Conservation (phyloP, 2,888 invertebrate genomes). For the Argynnis bischoffii region DNA sequence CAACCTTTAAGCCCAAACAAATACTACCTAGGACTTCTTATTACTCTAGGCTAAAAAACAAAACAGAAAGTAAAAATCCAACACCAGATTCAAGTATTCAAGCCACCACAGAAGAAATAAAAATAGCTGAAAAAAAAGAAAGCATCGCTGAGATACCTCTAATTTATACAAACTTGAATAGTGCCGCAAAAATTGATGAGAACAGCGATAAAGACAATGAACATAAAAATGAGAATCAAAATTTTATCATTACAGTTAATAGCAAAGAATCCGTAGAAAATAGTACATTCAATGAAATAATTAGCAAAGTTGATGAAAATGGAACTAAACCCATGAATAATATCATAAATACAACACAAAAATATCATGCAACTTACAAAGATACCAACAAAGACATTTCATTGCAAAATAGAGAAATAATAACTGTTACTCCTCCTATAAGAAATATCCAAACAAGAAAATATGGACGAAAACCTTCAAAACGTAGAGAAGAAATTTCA, state of each 20-base stretch:
- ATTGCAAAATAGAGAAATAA: slow-evolving; percentile 47
- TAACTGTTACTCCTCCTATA: slow-evolving; percentile 54
- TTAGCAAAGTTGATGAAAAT: slow-evolving; percentile 52
- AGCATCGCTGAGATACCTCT: slow-evolving; percentile 59
- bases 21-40: slow-evolving; percentile 66
- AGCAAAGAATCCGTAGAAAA: slow-evolving; percentile 68
- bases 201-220: slow-evolving; percentile 33
- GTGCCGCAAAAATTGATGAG: slow-evolving; percentile 36
- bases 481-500: slow-evolving; percentile 50
- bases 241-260: slow-evolving; percentile 61
- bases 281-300: slow-evolving; percentile 54
- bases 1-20: slow-evolving; percentile 45
- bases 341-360: slow-evolving; percentile 56
- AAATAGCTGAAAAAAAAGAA: slow-evolving; percentile 55
- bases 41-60: slow-evolving; percentile 62
- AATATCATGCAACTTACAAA: slow-evolving; percentile 70
- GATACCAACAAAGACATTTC: slow-evolving; percentile 48
- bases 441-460: slow-evolving; percentile 70
- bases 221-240: slow-evolving; percentile 43
- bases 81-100: slow-evolving; percentile 46
- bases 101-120: slow-evolving; percentile 36
- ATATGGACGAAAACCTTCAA: slow-evolving; percentile 55
- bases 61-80: slow-evolving; percentile 45
- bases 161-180: slow-evolving; percentile 61
- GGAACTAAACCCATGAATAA: slow-evolving; percentile 53